Evolutionary conservation across 2,113 vertebrate genomes (phyloP), one percentile per base, ranked within the genome.

Genomic region (Carassius gibelio): DNA sequence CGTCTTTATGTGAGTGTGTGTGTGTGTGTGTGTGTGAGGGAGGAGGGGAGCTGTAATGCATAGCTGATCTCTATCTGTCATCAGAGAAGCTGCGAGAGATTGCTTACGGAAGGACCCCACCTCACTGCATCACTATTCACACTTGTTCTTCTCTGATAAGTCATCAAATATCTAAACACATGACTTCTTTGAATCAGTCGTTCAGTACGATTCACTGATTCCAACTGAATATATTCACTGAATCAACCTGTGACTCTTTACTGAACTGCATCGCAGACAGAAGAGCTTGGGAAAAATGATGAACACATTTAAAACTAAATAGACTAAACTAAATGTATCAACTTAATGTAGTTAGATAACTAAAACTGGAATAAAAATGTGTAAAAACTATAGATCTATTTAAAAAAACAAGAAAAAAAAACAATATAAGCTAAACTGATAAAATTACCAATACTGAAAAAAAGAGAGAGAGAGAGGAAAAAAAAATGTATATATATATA

Each of bases 61-160:
- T 48, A 81, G 74, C 74, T 71, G 85, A 90, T 90, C 75, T 69
- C 64, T 82, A 87, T 88, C 89, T 84, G 81, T 87, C 87, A 90
- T 88, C 42, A 88, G 89, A 88, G 87, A 87, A 78, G 81, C 64
- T 42, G 66, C n/a, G 3, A 50, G 71, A 74, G 62, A 64, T 86
- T 61, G 71, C 81, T 86, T 84, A 59, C 71, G 69, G 84, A 83
- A 72, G 75, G 62, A 68, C 75, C 30, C 38, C 69, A 57, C 75
- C 68, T 42, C 69, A 13, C 76, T 34, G 17, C 64, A 75, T 68
- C 45, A 66, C 55, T 30, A 26, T 83, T 69, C 72, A 79, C 23
- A 71, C 84, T 82, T 74, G 61, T 76, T 81, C 84, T 59, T 83
- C 50, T 89, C 71, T 80, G 83, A 86, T 81, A 62, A 78, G 87